These are phyloP conservation scores for Catharus minimus DNA, from an alignment of 2,113 vertebrate genomes.

Conservation along the genomic window DNA sequence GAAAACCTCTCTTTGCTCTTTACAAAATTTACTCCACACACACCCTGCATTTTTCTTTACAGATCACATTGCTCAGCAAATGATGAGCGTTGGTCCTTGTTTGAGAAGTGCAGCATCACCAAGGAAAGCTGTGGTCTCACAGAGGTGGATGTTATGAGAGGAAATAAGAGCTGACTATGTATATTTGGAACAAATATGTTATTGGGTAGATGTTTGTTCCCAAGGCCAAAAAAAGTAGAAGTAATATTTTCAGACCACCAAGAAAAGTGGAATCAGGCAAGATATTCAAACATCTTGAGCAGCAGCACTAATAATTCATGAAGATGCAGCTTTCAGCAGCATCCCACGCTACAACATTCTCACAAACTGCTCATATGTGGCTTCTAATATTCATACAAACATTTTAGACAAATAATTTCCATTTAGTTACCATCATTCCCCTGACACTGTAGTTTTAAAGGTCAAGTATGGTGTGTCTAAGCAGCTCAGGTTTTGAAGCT, in stretches of 20 bases:
- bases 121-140: background rate
- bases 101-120: background rate
- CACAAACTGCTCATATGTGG: background rate
- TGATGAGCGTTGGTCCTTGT: background rate
- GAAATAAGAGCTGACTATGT: rapidly evolving
- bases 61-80: background rate
- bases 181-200: background rate
- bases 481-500: background rate
- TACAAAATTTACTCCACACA: background rate
- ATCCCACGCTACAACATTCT: background rate
- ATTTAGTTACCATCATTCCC: background rate
- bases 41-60: rapidly evolving
- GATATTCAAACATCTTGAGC: background rate
- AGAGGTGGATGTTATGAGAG: background rate
- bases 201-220: background rate
- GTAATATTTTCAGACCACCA: background rate
- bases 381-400: background rate
- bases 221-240: background rate
- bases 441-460: constrained; percentile 23
- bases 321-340: background rate
- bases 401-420: constrained; percentile 13
- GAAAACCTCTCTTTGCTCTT: background rate
- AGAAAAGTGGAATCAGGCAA: background rate
- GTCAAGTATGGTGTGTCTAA: constrained; percentile 25
- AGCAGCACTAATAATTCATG: background rate